Base-by-base conservation (phyloP, 1,140 invertebrate genomes). In the Bombus waltoni region DNA sequence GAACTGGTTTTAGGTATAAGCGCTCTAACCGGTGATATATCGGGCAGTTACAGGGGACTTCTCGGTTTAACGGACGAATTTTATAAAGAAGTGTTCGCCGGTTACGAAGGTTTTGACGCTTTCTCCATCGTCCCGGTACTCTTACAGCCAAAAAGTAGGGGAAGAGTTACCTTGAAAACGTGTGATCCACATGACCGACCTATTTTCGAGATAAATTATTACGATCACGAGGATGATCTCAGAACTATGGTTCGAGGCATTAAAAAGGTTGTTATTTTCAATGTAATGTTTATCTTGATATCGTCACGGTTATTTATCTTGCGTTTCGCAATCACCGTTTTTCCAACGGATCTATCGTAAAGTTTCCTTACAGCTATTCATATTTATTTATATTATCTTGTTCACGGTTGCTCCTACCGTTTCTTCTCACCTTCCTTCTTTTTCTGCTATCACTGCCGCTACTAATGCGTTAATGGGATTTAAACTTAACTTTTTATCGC, bases 191-290 rank as follows among this genome's bases (percentile, higher is more conserved):
- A 96, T 1, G 96, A 97, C 53, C 96, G 96, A 94, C 98, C 98
- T 0, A 94, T 96, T 71, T 96, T 99, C 86, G 95, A 98, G 53
- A 96, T 97, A 1, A 98, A 98, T 93, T 98, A 98, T 92, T 97
- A 98, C 90, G 93, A 96, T 28, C 94, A 97, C 87, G 94, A 96
- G 2, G 94, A 96, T 13, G 98, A 98, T 93, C 87, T 98, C 4
- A 92, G 94, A 18, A 96, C 96, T 1, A 95, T 98, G 92, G 96
- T 97, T 18, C 96, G 97, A 92, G 97, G 97, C 70, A 96, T 98
- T 40, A 96, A 97, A 94, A 96, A 96, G 94, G 97, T 97, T 94
- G 95, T 91, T 85, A 44, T 40, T 62, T 40, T 53, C 38, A 3
- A 10, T 35, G 22, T 44, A 47, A 66, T 4, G 1, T 44, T 25